These are phyloP conservation scores for Drosophila serrata DNA, from an alignment of 1,140 invertebrate species.

Conservation along the genomic window DNA sequence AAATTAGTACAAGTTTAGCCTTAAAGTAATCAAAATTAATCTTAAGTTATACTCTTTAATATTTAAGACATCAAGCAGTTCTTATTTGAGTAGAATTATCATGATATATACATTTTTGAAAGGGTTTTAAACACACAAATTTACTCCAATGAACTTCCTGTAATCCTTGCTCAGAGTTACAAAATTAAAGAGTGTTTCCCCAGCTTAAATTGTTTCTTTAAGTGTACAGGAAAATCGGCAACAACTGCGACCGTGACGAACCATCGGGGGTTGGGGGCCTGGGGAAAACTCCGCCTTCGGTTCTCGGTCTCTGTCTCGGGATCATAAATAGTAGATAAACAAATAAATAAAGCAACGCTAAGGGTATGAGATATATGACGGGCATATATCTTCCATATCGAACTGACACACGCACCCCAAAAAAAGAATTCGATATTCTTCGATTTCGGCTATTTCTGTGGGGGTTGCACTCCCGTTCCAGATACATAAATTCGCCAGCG, in stretches of 20 bases:
- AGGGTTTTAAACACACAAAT: too few relatives aligned
- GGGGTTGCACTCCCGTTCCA: constrained; percentile 69
- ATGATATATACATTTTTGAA: too few relatives aligned
- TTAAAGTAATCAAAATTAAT: not conserved
- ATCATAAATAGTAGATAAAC: constrained; percentile 81
- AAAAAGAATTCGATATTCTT: constrained; percentile 51
- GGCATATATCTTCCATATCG: constrained; percentile 67
- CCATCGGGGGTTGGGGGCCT: constrained; percentile 2
- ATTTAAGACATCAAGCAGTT: not conserved
- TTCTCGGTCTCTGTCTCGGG: constrained; percentile 29
- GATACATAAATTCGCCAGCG: constrained; percentile 65
- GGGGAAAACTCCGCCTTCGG: constrained; percentile 23
- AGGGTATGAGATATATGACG: constrained; percentile 67
- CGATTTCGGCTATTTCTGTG: constrained; percentile 46
- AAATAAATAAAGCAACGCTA: constrained; percentile 69
- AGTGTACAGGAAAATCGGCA: constrained; percentile 55
- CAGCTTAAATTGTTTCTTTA: not conserved
- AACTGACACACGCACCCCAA: constrained; percentile 31
- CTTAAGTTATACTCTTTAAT: not conserved
- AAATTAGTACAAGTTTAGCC: not conserved
- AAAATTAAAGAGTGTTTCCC: too few relatives aligned
- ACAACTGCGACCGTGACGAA: constrained; percentile 70
- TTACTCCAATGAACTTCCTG: too few relatives aligned
- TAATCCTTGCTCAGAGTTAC: too few relatives aligned
- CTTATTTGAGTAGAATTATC: too few relatives aligned